phyloP scores from a whole-genome alignment of 2,888 invertebrate species.

The Strigamia crassipes region DNA sequence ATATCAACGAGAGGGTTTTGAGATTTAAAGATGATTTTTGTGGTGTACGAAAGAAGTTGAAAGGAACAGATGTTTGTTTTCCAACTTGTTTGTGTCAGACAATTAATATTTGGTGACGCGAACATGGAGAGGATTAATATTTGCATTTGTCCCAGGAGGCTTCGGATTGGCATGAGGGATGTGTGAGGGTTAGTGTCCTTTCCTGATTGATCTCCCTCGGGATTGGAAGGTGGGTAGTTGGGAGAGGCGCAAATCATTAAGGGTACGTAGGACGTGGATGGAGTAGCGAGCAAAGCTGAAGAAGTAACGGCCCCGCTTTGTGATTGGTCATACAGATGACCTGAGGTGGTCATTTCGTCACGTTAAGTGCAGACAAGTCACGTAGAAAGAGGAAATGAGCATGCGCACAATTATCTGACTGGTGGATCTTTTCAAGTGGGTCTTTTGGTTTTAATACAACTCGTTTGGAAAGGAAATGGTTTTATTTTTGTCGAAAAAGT shows the following conservation, averaged over 20 bases:
- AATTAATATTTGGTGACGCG: conserved; percentile 14
- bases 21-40: neutral
- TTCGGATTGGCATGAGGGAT: conserved; percentile 25
- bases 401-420: conserved; percentile 42
- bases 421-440: conserved; percentile 26
- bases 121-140: conserved; percentile 18
- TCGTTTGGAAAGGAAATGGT: conserved; percentile 27
- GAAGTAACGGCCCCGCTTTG: conserved; percentile 24
- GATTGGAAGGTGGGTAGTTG: conserved; percentile 11
- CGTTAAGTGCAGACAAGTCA: conserved; percentile 42
- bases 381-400: conserved; percentile 34
- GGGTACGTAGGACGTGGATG: conserved; percentile 4
- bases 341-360: conserved; percentile 40
- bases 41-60: neutral
- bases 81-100: neutral
- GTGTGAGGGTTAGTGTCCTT: conserved; percentile 21
- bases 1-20: neutral
- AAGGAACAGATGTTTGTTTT: conserved; percentile 7
- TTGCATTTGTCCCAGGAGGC: conserved; percentile 30
- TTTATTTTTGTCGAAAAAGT: conserved; percentile 5
- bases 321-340: conserved; percentile 42
- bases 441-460: conserved; percentile 35
- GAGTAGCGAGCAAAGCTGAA: conserved; percentile 29
- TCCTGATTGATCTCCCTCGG: conserved; percentile 38
- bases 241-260: conserved; percentile 35